Base-by-base conservation (phyloP, 2,797 vertebrate species). In the Typhlichthys subterraneus region DNA sequence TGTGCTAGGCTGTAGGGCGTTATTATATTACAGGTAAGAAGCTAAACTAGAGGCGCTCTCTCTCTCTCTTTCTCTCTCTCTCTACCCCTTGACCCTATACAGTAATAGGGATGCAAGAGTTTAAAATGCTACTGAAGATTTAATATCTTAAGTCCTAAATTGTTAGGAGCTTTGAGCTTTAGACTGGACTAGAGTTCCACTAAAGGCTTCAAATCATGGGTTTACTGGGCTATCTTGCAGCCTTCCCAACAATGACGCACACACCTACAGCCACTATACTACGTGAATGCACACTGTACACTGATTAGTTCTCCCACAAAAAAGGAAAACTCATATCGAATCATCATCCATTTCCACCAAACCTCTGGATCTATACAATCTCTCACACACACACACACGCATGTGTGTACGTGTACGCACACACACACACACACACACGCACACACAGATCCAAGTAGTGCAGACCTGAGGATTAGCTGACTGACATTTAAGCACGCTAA, bases 151-250 rank as follows among this genome's bases (percentile, higher is more conserved):
- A 29, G 4, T 29, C 23, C 23, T 29, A 42, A 1, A 12, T 13
- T 9, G 33, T 4, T 38, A 38, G 3, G 33, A 38, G 33, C 5
- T 38, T 7, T 38, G 33, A 38, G 5, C 8, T 38, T 38, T 38
- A 9, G 61, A 67, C 56, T 61, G 60, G 55, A 69, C 72, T 65
- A 55, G 38, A 69, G 45, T 2, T 38, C 66, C 1, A 19, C 67
- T 70, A 57, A 72, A 74, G 65, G 68, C 72, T 68, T 78, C 45
- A 77, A 58, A 78, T 72, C 23, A 29, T 29, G 70, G 63, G 78
- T 72, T 75, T 60, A 47, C 15, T 52, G 12, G 7, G 52, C 65
- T 69, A 53, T 72, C 53, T 77, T 80, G 79, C 73, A 61, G 79
- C 58, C 64, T 68, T 62, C n/a, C 55, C 49, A 1, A 38, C 54